phyloP scores from a whole-genome alignment of 2,113 vertebrate species.

The Aldabrachelys gigantea region DNA sequence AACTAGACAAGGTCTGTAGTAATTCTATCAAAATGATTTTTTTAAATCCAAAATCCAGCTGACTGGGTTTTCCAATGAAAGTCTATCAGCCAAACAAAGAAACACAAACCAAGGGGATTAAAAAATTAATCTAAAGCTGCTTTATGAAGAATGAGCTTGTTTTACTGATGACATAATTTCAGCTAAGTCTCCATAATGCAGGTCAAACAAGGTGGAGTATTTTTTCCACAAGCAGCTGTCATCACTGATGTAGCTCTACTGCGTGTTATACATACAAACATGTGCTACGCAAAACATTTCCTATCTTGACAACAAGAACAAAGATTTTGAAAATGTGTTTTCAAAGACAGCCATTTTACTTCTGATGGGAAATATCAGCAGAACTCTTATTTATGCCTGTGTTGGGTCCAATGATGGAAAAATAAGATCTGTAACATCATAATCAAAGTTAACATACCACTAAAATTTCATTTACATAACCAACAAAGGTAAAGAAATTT shows the following conservation, averaged over 20 bases:
- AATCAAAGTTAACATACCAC: slow-evolving; percentile 1
- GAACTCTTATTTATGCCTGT: not conserved
- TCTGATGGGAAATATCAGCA: not conserved
- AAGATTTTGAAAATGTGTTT: not conserved
- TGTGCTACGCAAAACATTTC: not conserved
- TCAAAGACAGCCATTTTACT: not conserved
- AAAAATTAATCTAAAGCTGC: slow-evolving; percentile 57
- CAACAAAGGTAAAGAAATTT: not conserved
- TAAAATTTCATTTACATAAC: slow-evolving; percentile 30
- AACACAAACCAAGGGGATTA: slow-evolving; percentile 60
- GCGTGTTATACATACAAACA: not conserved
- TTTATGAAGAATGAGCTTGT: slow-evolving; percentile 37
- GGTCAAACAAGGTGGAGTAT: slow-evolving; percentile 32
- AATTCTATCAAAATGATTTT: slow-evolving; percentile 49
- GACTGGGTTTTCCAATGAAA: slow-evolving; percentile 33
- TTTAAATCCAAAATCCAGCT: slow-evolving; percentile 32
- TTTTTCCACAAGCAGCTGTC: not conserved
- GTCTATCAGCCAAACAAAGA: slow-evolving; percentile 43
- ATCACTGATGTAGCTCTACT: not conserved
- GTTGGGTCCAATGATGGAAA: not conserved
- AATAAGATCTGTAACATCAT: slow-evolving; percentile 37
- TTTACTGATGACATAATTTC: too few relatives aligned
- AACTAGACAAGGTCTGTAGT: not conserved
- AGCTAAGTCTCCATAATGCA: not conserved
- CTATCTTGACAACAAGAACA: not conserved